Conservation (phyloP, 2,888 invertebrate species). For the Pyrocoelia pectoralis region DNA sequence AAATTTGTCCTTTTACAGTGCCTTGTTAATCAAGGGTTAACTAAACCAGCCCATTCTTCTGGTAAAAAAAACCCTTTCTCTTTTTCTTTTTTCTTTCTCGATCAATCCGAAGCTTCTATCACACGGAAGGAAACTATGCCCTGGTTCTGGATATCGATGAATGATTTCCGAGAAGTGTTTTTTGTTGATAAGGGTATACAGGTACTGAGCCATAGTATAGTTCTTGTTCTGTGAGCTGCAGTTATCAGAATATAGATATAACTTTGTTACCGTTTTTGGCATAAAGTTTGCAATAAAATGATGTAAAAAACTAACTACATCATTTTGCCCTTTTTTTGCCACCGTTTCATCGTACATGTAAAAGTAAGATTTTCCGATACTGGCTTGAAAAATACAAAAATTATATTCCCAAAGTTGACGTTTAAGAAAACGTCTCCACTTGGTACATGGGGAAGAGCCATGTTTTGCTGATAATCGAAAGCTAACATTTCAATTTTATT, state of each 20-base stretch:
- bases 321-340: too few species aligned
- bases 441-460: conserved; percentile 2
- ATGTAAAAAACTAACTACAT: conserved; percentile 3
- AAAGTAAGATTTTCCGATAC: neutral
- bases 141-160: conserved; percentile 11
- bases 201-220: too few species aligned
- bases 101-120: neutral
- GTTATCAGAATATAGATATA: neutral
- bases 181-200: too few species aligned
- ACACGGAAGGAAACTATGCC: conserved; percentile 10
- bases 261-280: neutral
- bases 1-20: too few species aligned
- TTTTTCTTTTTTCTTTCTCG: neutral
- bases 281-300: neutral
- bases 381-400: neutral
- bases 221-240: neutral
- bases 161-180: neutral
- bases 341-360: neutral
- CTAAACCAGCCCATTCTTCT: too few species aligned
- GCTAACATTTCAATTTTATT: conserved; percentile 3
- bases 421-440: conserved; percentile 5
- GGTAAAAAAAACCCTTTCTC: neutral
- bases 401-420: conserved; percentile 3
- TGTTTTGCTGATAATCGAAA: conserved; percentile 13
- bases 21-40: too few species aligned